Percentiles rank a stretch among this genome's conserved stretches.
Evolutionary conservation across 1,140 invertebrate species (phyloP).

Genomic region (Leptinotarsa texana): DNA sequence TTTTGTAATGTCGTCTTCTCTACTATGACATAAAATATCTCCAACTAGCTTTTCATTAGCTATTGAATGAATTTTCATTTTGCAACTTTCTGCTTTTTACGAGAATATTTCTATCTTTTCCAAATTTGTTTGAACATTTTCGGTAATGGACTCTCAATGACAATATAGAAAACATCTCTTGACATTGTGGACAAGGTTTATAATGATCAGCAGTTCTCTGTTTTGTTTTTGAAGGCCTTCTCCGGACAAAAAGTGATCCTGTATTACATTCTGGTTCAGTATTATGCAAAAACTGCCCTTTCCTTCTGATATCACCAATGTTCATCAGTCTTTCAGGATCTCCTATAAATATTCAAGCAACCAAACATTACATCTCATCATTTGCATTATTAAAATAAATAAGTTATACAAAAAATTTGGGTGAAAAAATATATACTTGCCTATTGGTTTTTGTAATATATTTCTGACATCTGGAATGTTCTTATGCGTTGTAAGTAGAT

Average conservation of each 20-base stretch:
- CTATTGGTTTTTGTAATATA: not conserved
- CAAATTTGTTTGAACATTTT: constrained; percentile 10
- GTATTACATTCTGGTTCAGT: constrained; percentile 4
- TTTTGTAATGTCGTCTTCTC: constrained; percentile 7
- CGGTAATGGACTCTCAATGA: constrained; percentile 1
- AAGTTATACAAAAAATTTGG: not conserved
- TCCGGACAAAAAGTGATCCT: not conserved
- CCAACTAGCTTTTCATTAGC: not conserved
- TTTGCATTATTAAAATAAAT: not conserved
- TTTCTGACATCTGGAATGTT: not conserved
- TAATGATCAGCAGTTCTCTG: constrained; percentile 7
- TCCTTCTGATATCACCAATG: not conserved
- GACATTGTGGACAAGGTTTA: constrained; percentile 7
- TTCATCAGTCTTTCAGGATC: not conserved
- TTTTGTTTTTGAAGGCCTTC: constrained; percentile 8
- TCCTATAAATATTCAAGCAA: not conserved
- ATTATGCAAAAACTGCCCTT: constrained; percentile 8
- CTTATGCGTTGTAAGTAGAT: constrained; percentile 1
- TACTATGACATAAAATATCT: constrained; percentile 1
- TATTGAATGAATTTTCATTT: constrained; percentile 1
- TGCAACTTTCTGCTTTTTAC: not conserved
- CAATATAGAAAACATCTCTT: constrained; percentile 15
- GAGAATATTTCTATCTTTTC: not conserved
- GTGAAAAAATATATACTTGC: not conserved
- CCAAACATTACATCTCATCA: constrained; percentile 3